Evolutionary conservation across 2,888 invertebrate genomes (phyloP).

Genomic region (Mechanitis mazaeus): DNA sequence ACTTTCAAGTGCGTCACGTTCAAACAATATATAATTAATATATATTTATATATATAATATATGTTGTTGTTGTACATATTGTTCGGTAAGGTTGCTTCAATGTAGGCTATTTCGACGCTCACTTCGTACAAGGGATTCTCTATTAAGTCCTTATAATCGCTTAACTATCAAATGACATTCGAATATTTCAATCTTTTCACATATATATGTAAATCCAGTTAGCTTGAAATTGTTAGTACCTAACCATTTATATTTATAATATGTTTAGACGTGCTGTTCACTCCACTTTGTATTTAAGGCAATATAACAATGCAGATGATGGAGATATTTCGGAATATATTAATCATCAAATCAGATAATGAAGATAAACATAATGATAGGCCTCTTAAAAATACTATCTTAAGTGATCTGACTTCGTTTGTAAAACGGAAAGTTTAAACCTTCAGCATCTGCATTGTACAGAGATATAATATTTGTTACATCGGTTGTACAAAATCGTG

Average conservation of each 20-base stretch:
- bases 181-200: slow-evolving; percentile 60
- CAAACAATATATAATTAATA: slow-evolving; percentile 30
- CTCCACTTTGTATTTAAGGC: slow-evolving; percentile 38
- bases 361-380: not conserved
- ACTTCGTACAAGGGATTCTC: slow-evolving; percentile 73
- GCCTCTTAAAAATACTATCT: no score
- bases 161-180: slow-evolving; percentile 62
- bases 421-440: not conserved
- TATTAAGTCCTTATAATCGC: slow-evolving; percentile 70
- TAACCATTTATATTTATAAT: slow-evolving; percentile 50
- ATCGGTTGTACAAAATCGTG: slow-evolving; percentile 60
- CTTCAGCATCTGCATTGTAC: not conserved
- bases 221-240: slow-evolving; percentile 68
- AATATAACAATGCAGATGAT: slow-evolving; percentile 20
- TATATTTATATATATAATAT: slow-evolving; percentile 26
- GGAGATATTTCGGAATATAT: not conserved
- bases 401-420: no score
- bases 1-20: slow-evolving; percentile 7
- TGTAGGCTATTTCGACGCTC: slow-evolving; percentile 71
- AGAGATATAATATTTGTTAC: slow-evolving; percentile 28
- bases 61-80: slow-evolving; percentile 67
- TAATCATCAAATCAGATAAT: not conserved
- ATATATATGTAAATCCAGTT: slow-evolving; percentile 54
- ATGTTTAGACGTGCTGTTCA: slow-evolving; percentile 53
- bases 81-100: slow-evolving; percentile 62